Percentiles rank a stretch among this genome's conserved stretches.
phyloP scores from a whole-genome alignment of 2,113 vertebrate genomes.

The Salvelinus alpinus region DNA sequence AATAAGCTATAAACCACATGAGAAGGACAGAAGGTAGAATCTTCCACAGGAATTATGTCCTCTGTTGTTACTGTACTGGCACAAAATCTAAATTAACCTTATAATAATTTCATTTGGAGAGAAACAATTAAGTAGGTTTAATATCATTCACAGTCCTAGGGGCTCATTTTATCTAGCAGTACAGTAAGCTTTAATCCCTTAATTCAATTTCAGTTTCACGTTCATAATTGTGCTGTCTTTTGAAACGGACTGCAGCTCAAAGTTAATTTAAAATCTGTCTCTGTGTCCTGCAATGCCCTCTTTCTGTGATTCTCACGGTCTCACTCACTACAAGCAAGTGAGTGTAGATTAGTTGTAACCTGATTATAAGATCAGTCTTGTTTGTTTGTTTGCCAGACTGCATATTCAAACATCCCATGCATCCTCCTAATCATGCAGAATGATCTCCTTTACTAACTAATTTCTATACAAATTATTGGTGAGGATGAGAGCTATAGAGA shows the following conservation, averaged over 20 bases:
- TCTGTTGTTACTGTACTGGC: conserved; percentile 1
- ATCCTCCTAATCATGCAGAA: not conserved
- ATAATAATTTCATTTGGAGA: not conserved
- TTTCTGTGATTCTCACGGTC: not conserved
- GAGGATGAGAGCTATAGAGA: too few species aligned
- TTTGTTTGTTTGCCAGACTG: not conserved
- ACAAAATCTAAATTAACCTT: conserved; percentile 1
- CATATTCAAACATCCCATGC: not conserved
- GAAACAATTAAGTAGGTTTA: not conserved
- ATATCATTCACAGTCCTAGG: not conserved
- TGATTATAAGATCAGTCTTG: not conserved
- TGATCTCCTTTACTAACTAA: too few species aligned
- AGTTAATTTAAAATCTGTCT: not conserved
- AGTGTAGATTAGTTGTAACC: too few species aligned
- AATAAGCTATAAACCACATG: not conserved
- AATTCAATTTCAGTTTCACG: not conserved
- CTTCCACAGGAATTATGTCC: not conserved
- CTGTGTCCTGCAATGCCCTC: conserved; percentile 14
- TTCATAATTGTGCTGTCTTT: conserved; percentile 34
- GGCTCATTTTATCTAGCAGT: not conserved
- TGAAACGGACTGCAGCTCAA: conserved; percentile 3
- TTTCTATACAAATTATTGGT: too few species aligned
- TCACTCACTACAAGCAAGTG: too few species aligned
- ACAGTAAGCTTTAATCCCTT: not conserved
- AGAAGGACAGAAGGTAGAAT: not conserved